Conservation (phyloP, 2,113 vertebrate genomes). For the Coreoperca whiteheadi region DNA sequence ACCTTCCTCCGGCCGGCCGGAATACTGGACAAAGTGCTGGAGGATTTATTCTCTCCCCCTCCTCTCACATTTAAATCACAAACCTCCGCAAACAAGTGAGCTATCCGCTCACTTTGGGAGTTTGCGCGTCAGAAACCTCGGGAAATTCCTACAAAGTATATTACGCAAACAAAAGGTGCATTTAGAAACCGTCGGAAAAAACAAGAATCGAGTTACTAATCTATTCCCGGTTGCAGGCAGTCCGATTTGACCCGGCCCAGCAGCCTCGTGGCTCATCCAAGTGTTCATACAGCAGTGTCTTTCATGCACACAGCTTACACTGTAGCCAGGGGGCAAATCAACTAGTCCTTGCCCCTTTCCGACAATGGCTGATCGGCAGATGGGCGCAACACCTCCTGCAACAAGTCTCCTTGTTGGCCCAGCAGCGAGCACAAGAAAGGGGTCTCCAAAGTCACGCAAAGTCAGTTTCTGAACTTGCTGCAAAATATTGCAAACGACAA, state of each 20-base stretch:
- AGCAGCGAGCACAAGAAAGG: not conserved
- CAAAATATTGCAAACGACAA: not conserved
- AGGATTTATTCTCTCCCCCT: not conserved
- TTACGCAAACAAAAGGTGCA: not conserved
- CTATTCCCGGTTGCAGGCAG: slow-evolving; percentile 4
- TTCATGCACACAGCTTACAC: not conserved
- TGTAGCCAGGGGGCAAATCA: not conserved
- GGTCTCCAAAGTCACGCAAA: not conserved
- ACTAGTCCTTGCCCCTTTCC: slow-evolving; percentile 33
- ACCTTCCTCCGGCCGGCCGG: not conserved
- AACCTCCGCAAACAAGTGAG: not conserved
- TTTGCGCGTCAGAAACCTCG: not conserved
- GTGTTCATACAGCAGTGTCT: not conserved
- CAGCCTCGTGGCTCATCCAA: slow-evolving; percentile 47
- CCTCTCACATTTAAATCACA: not conserved
- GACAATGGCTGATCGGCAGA: slow-evolving; percentile 42
- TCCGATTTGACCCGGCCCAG: not conserved
- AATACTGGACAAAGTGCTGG: not conserved
- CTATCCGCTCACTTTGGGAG: slow-evolving; percentile 9
- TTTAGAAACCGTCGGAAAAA: not conserved
- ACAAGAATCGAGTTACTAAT: slow-evolving; percentile 4
- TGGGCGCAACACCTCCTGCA: not conserved
- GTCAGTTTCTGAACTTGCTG: not conserved
- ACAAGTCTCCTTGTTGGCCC: slow-evolving; percentile 6
- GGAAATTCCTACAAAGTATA: not conserved